Conservation (phyloP, 2,797 vertebrate genomes). For the Cichlasoma orientale region DNA sequence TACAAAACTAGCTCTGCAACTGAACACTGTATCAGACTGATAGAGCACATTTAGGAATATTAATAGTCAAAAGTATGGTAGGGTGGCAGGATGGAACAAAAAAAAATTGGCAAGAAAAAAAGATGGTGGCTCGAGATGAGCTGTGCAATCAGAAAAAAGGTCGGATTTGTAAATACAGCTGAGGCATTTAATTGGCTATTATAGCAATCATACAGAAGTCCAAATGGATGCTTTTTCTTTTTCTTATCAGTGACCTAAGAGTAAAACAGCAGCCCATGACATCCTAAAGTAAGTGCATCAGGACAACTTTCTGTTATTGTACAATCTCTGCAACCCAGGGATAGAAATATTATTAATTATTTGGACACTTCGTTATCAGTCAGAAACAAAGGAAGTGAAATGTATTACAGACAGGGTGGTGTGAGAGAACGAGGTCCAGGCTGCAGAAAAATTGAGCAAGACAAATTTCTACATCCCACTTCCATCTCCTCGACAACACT, state of each 20-base stretch:
- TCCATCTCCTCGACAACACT: slow-evolving; percentile 47
- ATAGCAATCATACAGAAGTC: not conserved
- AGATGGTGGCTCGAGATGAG: no score
- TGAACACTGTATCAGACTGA: not conserved
- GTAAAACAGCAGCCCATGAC: not conserved
- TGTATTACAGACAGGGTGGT: slow-evolving; percentile 14
- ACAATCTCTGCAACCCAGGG: not conserved
- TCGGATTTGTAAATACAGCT: not conserved
- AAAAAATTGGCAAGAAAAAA: not conserved
- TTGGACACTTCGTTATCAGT: slow-evolving; percentile 26
- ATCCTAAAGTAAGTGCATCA: not conserved
- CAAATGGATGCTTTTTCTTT: not conserved
- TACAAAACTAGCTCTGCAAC: not conserved
- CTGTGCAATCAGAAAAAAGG: not conserved
- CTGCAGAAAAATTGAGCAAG: slow-evolving; percentile 39
- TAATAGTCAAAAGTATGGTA: not conserved
- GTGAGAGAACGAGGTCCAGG: slow-evolving; percentile 55
- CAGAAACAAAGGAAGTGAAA: slow-evolving; percentile 28
- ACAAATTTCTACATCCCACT: slow-evolving; percentile 51
- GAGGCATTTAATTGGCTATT: not conserved
- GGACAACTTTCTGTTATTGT: not conserved
- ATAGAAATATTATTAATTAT: slow-evolving; percentile 10
- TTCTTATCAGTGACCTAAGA: not conserved
- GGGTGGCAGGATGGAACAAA: not conserved
- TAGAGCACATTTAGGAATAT: not conserved